Evolutionary conservation across 2,888 invertebrate species (phyloP), one percentile per base, ranked within the genome.

Genomic region (Scrobipalpa atriplicella): DNA sequence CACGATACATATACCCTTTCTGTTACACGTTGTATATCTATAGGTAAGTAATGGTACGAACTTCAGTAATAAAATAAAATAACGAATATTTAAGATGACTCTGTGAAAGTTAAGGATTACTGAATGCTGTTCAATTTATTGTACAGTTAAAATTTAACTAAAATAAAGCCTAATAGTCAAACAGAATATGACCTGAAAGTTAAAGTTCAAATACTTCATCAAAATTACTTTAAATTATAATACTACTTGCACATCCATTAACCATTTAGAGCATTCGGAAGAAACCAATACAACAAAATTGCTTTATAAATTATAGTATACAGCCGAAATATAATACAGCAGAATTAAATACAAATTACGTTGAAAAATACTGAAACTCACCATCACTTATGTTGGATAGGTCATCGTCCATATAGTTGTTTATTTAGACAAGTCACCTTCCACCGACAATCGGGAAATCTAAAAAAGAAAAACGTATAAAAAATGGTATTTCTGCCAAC

Each of bases 381-480:
- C 18, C 11, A 1, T 18, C 16, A 54, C 6, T 36, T 21, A 41
- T 13, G 21, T 66, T 7, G 39, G 47, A 58, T 67, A 47, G 64
- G 64, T 67, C 64, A 36, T 64, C 19, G 62, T 8, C 62, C 36
- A 64, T 52, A 64, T 52, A 0, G 1, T n/a, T 36, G 19, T 21
- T 63, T 64, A 41, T 64, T 64, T 64, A 64, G 56, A 29, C 41
- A 64, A 56, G 64, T 64, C 64, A 64, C 64, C 64, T 64, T 64
- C 51, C 10, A 16, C 29, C 18, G 61, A 41, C 16, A 11, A 16
- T 10, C 64, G 54, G 38, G 16, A 64, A 64, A 64, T 52, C 19
- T 51, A 63, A 63, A 51, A 19, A 21, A 18, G 52, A 47, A 47
- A 47, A 64, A 47, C 52, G 56, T 13, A 56, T 13, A 36, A 58